Conservation (phyloP, 2,888 invertebrate species). For the Tetanocera ferruginea region DNA sequence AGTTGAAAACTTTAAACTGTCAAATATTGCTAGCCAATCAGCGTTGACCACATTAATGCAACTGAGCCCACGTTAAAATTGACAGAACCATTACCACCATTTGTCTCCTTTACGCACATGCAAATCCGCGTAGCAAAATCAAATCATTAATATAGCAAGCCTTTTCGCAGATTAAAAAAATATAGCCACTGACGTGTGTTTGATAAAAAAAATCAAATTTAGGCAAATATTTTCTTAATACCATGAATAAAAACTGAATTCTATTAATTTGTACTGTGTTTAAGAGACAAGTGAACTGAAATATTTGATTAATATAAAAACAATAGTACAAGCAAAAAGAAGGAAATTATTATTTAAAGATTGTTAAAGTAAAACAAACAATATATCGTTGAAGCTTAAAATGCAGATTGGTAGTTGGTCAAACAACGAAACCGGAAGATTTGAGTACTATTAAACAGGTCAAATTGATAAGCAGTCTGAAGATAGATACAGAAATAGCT, state of each 20-base stretch:
- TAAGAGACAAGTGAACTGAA: constrained; percentile 44
- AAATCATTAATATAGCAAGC: background rate
- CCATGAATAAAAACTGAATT: constrained; percentile 19
- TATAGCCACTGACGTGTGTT: constrained; percentile 42
- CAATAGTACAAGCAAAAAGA: constrained; percentile 29
- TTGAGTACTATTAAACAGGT: constrained; percentile 6
- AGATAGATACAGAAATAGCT: background rate
- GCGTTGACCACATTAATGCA: constrained; percentile 26
- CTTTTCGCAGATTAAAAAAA: background rate
- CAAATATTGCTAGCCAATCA: constrained; percentile 25
- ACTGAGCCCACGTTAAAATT: background rate
- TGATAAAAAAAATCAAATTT: constrained; percentile 28
- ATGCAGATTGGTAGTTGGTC: constrained; percentile 5
- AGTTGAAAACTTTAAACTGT: background rate
- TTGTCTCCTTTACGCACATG: background rate
- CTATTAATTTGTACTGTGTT: constrained; percentile 3
- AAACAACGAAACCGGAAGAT: background rate
- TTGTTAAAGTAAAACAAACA: background rate
- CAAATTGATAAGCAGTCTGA: constrained; percentile 4
- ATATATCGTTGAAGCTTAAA: background rate
- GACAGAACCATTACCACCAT: background rate
- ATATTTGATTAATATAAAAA: constrained; percentile 30
- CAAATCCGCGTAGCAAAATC: background rate
- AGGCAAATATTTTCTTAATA: background rate
- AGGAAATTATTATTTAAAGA: background rate